phyloP scores from a whole-genome alignment of 2,888 invertebrate species.

The Dysmachus trigonus region DNA sequence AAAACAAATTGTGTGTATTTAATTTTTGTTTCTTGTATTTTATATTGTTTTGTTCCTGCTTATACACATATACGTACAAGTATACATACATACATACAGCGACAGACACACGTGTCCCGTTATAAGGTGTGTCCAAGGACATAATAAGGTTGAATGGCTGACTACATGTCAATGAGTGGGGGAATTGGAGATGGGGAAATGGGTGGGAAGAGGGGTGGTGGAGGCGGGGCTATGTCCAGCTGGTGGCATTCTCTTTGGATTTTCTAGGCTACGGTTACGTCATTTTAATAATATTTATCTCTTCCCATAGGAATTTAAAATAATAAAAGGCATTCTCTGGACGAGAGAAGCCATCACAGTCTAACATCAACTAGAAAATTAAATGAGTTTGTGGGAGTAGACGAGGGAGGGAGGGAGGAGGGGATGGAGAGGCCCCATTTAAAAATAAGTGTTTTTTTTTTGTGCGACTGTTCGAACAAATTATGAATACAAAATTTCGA shows the following conservation, averaged over 20 bases:
- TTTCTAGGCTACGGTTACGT: neutral
- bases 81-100: neutral
- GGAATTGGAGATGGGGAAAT: neutral
- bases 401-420: too few relatives aligned
- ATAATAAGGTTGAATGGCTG: constrained; percentile 20
- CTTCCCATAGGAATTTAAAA: neutral
- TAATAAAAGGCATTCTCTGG: neutral
- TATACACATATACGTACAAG: too few relatives aligned
- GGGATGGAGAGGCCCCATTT: too few relatives aligned
- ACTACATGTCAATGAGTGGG: neutral
- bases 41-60: neutral
- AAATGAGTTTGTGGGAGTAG: too few relatives aligned
- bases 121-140: constrained; percentile 21
- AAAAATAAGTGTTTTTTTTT: too few relatives aligned
- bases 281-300: neutral
- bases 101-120: neutral
- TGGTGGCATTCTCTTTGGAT: neutral
- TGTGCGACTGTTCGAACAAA: too few relatives aligned
- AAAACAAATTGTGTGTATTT: too few relatives aligned
- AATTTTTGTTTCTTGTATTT: neutral
- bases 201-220: neutral
- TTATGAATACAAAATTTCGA: too few relatives aligned
- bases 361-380: too few relatives aligned
- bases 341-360: too few relatives aligned
- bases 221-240: neutral